Base-by-base conservation (phyloP, 2,888 invertebrate genomes). In the Choristoneura rosaceana region DNA sequence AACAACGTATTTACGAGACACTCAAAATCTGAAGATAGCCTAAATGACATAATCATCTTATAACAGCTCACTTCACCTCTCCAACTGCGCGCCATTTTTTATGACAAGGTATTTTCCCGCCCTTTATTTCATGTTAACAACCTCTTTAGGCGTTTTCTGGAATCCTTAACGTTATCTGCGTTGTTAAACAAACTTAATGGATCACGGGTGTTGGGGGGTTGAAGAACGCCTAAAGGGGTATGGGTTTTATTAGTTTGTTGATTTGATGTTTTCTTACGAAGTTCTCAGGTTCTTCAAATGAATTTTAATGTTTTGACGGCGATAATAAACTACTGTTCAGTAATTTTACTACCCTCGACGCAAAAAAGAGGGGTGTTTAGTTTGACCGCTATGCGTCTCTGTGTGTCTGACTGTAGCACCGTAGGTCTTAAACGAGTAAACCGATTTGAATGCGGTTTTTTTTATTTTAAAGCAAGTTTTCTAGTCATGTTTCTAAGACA, bases 91-190 rank as follows among this genome's bases (percentile, higher is more conserved):
- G 52, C 52, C 52, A 52, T 52, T 52, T 52, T 52, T 17, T 52
- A 17, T 52, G 17, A 7, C 52, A 2, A 52, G 52, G 52, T 52
- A 52, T 52, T 52, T 52, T 38, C 17, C 17, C 17, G 52, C 52
- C 9, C 9, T 52, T 17, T 17, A 8, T 8, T 52, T 52, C n/a
- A 1, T 15, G 52, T 52, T 52, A 52, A 52, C 17, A 52, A 17
- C 52, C 52, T 52, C 52, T 47, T 52, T 15, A 17, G 52, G 52
- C 17, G 17, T 52, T 52, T 52, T 52, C 52, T 52, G 17, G 9
- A 52, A 3, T 17, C 9, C n/a, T 52, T 9, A 17, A 52, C 52
- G 52, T 15, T 52, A 52, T 52, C 52, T 52, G 52, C 7, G 52
- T 8, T 3, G 52, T 52, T 52, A 52, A 52, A 52, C 9, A 52